Percentiles rank a stretch among this genome's conserved stretches.
Conservation (phyloP, 2,888 invertebrate species). For the Calliphora vomitoria region DNA sequence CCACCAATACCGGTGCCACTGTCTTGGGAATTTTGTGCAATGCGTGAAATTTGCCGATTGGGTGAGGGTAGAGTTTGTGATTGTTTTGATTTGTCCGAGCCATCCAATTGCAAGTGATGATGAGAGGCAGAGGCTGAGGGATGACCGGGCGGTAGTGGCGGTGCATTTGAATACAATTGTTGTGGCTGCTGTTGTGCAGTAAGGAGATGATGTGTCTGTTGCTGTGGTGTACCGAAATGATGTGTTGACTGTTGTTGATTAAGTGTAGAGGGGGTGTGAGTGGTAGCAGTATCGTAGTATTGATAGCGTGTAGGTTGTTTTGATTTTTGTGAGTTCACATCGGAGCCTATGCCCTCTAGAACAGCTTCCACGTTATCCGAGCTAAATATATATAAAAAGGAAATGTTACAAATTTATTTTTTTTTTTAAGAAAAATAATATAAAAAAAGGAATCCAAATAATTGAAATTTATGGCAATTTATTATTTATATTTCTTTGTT, state of each 20-base stretch:
- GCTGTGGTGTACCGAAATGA: conserved; percentile 54
- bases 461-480: too few species aligned
- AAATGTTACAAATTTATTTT: neutral
- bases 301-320: conserved; percentile 77
- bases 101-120: conserved; percentile 80
- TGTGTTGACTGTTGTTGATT: conserved; percentile 66
- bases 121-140: conserved; percentile 77
- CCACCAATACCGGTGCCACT: conserved; percentile 68
- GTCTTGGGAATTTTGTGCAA: conserved; percentile 77
- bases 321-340: conserved; percentile 77
- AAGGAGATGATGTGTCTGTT: conserved; percentile 70
- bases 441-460: too few species aligned
- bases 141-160: conserved; percentile 76
- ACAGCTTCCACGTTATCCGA: conserved; percentile 85
- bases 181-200: conserved; percentile 70
- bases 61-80: conserved; percentile 82
- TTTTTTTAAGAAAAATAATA: too few species aligned
- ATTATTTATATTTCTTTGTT: too few species aligned
- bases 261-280: conserved; percentile 75
- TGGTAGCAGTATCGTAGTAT: conserved; percentile 79
- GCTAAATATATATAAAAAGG: conserved; percentile 77
- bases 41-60: conserved; percentile 81
- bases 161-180: conserved; percentile 81
- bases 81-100: conserved; percentile 80
- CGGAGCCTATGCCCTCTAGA: conserved; percentile 82